A percentile compares a stretch with the other conserved stretches of the same genome.
Conservation (phyloP, 2,113 vertebrate species). For the Lepisosteus osseus region DNA sequence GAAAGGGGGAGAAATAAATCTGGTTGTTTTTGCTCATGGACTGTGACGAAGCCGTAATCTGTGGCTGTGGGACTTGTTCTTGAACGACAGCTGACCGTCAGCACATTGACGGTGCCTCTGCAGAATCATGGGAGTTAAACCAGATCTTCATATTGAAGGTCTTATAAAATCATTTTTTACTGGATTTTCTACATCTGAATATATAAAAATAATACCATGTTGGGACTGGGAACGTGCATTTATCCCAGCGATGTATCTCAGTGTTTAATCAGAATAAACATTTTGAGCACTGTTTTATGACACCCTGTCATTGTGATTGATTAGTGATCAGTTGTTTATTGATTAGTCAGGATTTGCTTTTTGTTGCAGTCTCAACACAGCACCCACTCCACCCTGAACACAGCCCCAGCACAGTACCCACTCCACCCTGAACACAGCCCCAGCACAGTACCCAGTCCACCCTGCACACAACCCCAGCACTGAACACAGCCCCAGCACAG, state of each 20-base stretch:
- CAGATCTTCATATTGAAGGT: conserved; percentile 67
- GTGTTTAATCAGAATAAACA: conserved; percentile 64
- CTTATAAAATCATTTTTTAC: conserved; percentile 16
- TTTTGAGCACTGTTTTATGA: conserved; percentile 41
- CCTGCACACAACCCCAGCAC: too few relatives aligned
- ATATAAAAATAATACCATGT: neutral
- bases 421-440: too few relatives aligned
- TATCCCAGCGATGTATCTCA: conserved; percentile 42
- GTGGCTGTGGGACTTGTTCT: conserved; percentile 12
- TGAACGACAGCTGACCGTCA: conserved; percentile 5
- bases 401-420: too few relatives aligned
- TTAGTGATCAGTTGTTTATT: neutral
- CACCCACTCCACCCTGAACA: too few relatives aligned
- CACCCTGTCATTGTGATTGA: conserved; percentile 11
- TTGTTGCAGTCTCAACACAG: too few relatives aligned
- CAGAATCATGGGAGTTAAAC: conserved; percentile 27
- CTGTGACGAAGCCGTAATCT: neutral
- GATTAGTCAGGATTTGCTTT: too few relatives aligned
- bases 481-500: too few relatives aligned
- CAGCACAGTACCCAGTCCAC: too few relatives aligned
- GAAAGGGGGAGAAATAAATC: too few relatives aligned
- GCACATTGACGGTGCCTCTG: neutral
- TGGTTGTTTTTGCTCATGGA: too few relatives aligned
- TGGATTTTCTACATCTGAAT: neutral
- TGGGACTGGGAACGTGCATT: neutral